Conservation (phyloP, 30 jellyfish, hydroid and myxozoan species). For the Mastigias papua region DNA sequence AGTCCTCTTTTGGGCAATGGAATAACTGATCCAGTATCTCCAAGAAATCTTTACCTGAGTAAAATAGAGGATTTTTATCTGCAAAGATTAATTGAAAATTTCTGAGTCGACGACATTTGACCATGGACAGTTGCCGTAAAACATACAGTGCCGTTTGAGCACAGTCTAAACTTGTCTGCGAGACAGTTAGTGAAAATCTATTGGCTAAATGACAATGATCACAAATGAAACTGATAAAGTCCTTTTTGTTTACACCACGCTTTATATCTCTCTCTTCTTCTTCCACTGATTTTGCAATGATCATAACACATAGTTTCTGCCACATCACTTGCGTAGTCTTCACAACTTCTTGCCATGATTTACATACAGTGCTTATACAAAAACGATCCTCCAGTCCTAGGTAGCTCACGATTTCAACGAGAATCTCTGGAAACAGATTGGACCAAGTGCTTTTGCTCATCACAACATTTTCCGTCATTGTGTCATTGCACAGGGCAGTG, state of each 20-base stretch:
- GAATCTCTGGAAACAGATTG: constrained; percentile 20
- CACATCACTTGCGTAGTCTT: constrained; percentile 1
- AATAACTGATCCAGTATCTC: constrained; percentile 30
- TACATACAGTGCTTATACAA: constrained; percentile 1
- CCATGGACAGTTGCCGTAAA: neutral
- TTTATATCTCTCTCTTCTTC: neutral
- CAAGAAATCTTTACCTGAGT: constrained; percentile 44
- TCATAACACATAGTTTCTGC: neutral
- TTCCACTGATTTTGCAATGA: neutral
- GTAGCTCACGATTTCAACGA: neutral
- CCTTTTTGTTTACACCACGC: neutral
- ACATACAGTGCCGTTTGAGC: constrained; percentile 1
- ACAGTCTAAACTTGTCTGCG: constrained; percentile 31
- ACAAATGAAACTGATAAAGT: constrained; percentile 7
- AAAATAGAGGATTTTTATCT: constrained; percentile 60
- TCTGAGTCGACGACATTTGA: constrained; percentile 5
- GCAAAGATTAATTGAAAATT: constrained; percentile 20
- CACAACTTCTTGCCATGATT: constrained; percentile 28
- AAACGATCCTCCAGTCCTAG: constrained; percentile 1
- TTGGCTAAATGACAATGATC: constrained; percentile 1
- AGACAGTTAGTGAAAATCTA: constrained; percentile 11
- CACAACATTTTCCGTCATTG: too few species aligned
- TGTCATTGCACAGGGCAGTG: too few species aligned
- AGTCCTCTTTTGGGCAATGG: neutral
- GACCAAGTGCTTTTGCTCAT: neutral